Evolutionary conservation across 2,113 vertebrate species (phyloP).

Genomic region (Saguinus imperator): DNA sequence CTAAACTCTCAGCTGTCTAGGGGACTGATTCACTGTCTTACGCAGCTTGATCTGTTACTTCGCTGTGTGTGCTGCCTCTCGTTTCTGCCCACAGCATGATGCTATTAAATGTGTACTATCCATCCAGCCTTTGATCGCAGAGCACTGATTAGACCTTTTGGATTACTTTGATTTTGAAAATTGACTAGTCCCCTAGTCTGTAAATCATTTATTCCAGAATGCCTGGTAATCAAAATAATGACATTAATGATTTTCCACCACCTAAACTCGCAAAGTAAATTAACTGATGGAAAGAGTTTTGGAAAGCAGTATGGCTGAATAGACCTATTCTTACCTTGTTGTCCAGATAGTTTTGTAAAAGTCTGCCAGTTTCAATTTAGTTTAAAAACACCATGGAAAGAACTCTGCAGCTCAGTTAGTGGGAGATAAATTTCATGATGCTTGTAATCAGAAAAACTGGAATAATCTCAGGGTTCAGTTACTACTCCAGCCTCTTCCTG

Average conservation of each 20-base stretch:
- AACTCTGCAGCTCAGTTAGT: constrained; percentile 42
- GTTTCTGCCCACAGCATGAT: background rate
- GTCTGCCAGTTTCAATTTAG: constrained; percentile 51
- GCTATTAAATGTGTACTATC: background rate
- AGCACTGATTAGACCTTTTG: constrained; percentile 24
- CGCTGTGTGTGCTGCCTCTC: background rate
- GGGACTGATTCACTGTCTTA: background rate
- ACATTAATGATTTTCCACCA: constrained; percentile 4
- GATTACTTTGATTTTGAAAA: constrained; percentile 58
- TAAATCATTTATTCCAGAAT: constrained; percentile 37
- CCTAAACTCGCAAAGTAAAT: background rate
- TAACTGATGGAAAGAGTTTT: background rate
- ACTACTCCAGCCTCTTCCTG: constrained; percentile 23
- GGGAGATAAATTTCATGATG: constrained; percentile 39
- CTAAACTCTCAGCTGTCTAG: background rate
- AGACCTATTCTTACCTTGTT: background rate
- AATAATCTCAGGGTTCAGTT: constrained; percentile 44
- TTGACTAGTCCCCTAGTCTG: background rate
- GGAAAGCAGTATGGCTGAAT: background rate
- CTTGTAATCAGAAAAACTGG: constrained; percentile 47
- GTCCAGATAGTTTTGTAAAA: constrained; percentile 44
- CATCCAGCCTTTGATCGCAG: background rate
- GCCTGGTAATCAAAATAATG: constrained; percentile 19
- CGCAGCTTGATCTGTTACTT: background rate
- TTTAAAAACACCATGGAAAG: background rate